Evolutionary conservation across 2,888 invertebrate genomes (phyloP).

Genomic region (Cerceris ruficornis): DNA sequence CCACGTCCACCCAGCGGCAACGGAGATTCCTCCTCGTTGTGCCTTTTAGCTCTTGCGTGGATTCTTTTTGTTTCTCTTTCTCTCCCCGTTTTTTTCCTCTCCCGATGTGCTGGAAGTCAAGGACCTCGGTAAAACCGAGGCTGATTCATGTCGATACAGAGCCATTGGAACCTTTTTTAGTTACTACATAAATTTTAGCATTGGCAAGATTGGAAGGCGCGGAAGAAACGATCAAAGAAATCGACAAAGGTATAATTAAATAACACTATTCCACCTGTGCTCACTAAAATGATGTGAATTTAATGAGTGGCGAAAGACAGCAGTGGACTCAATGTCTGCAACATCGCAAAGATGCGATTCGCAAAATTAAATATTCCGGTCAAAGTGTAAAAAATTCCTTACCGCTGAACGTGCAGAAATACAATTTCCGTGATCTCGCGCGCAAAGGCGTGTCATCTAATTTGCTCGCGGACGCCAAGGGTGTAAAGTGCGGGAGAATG

Average conservation of each 20-base stretch:
- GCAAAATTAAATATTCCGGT: too few relatives aligned
- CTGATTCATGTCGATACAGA: conserved; percentile 13
- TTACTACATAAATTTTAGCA: too few relatives aligned
- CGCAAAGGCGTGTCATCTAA: too few relatives aligned
- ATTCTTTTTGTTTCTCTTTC: background rate
- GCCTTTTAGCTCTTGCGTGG: conserved; percentile 1
- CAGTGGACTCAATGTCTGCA: too few relatives aligned
- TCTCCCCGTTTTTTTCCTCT: background rate
- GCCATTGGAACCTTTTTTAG: too few relatives aligned
- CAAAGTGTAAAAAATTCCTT: background rate
- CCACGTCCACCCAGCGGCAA: conserved; percentile 24
- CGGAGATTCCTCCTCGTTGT: conserved; percentile 9
- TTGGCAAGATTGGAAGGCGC: too few relatives aligned
- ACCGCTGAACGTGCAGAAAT: background rate
- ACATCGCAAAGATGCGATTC: too few relatives aligned
- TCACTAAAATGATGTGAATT: too few relatives aligned
- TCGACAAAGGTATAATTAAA: background rate
- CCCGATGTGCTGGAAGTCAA: background rate
- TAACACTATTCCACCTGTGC: background rate
- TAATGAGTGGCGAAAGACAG: too few relatives aligned
- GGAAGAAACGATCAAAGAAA: too few relatives aligned
- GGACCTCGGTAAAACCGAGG: background rate
- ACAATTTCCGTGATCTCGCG: too few relatives aligned
- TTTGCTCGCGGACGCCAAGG: background rate
- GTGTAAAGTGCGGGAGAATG: conserved; percentile 5